Evolutionary conservation across 2,797 vertebrate genomes (phyloP).

Genomic region (Iguana delicatissima): DNA sequence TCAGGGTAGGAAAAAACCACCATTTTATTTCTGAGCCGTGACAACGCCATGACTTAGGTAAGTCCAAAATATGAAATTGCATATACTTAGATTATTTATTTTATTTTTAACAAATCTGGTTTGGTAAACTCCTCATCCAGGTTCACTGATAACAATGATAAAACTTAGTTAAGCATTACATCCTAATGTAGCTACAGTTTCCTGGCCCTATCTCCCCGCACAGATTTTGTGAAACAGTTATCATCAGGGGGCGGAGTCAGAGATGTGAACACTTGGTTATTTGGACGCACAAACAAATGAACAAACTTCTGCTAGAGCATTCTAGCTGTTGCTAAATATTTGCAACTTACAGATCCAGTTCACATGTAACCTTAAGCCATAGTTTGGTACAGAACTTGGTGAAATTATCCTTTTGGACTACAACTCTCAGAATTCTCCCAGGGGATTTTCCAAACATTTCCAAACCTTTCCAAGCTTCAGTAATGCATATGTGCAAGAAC

Average conservation of each 20-base stretch:
- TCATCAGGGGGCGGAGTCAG: neutral
- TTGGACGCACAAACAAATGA: neutral
- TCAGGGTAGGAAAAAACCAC: too few species aligned
- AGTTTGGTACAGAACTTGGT: neutral
- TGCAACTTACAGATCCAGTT: neutral
- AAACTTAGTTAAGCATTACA: neutral
- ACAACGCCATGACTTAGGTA: neutral
- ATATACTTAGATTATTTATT: neutral
- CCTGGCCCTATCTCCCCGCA: neutral
- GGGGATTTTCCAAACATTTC: too few species aligned
- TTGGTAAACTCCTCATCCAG: neutral
- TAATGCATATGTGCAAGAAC: too few species aligned
- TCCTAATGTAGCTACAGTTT: neutral
- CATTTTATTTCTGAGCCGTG: too few species aligned
- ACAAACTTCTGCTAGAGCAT: neutral
- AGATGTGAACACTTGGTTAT: too few species aligned
- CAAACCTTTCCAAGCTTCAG: too few species aligned
- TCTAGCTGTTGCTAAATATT: neutral
- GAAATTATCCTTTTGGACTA: too few species aligned
- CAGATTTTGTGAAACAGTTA: neutral
- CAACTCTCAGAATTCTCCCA: too few species aligned
- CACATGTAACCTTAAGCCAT: neutral
- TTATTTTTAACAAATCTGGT: neutral
- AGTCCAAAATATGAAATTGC: neutral
- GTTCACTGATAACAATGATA: too few species aligned